phyloP scores from a whole-genome alignment of 2,113 vertebrate species.

The Syngnathus typhle region DNA sequence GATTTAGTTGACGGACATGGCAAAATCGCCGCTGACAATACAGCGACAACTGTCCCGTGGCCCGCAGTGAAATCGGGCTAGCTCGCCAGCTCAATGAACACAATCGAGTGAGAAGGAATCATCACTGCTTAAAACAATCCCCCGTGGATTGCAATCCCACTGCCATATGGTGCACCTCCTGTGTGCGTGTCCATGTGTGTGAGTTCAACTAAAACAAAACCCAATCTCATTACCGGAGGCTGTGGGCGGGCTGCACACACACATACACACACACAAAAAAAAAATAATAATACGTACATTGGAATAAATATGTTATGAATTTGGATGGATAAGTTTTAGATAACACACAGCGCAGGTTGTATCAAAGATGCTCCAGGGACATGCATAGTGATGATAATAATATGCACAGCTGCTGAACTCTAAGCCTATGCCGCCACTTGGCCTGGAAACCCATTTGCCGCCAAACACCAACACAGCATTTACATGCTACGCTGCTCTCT shows the following conservation, averaged over 20 bases:
- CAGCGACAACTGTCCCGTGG: too few relatives aligned
- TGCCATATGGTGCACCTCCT: conserved; percentile 54
- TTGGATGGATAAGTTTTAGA: neutral
- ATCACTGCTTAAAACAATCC: conserved; percentile 48
- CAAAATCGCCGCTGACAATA: conserved; percentile 2
- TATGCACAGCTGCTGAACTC: conserved; percentile 28
- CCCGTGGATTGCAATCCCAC: conserved; percentile 51
- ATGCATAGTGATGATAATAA: conserved; percentile 25
- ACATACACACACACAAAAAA: neutral
- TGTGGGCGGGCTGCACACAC: neutral
- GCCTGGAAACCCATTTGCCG: conserved; percentile 45
- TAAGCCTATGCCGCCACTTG: conserved; percentile 27
- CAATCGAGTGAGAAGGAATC: conserved; percentile 41
- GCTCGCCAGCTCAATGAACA: conserved; percentile 36
- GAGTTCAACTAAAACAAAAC: conserved; percentile 21
- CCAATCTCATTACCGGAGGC: conserved; percentile 13
- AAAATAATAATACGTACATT: neutral
- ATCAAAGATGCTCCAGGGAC: neutral
- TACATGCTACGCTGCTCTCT: conserved; percentile 8
- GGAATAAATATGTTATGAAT: neutral
- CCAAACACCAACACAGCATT: conserved; percentile 9
- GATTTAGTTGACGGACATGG: conserved; percentile 29
- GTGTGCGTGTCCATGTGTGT: conserved; percentile 25
- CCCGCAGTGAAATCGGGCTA: conserved; percentile 5
- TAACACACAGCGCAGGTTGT: conserved; percentile 1